Conservation (phyloP, 1,140 invertebrate species). For the Drosophila tropicalis region DNA sequence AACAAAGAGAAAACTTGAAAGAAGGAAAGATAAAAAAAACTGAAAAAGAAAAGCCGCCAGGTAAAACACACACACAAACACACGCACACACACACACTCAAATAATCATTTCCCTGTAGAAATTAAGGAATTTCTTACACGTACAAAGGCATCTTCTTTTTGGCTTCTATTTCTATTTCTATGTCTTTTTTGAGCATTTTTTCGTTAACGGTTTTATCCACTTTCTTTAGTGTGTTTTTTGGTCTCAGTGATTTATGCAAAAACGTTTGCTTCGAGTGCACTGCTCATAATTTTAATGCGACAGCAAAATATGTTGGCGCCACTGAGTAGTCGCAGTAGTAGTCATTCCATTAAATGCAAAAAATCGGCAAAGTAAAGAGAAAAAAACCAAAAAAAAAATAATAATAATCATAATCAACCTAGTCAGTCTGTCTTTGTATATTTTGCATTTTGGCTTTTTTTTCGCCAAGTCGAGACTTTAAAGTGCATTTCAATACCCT, state of each 20-base stretch:
- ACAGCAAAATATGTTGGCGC: slow-evolving; percentile 78
- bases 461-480: background rate
- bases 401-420: background rate
- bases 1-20: too few relatives aligned
- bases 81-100: slow-evolving; percentile 1
- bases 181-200: background rate
- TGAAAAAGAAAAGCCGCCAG: slow-evolving; percentile 51
- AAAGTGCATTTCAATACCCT: too few relatives aligned
- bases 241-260: slow-evolving; percentile 63
- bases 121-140: slow-evolving; percentile 75
- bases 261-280: slow-evolving; percentile 49
- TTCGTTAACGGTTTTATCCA: slow-evolving; percentile 38
- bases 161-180: slow-evolving; percentile 10
- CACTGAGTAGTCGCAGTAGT: slow-evolving; percentile 33
- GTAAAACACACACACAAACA: slow-evolving; percentile 49
- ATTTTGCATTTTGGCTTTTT: slow-evolving; percentile 47
- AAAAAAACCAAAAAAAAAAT: slow-evolving; percentile 7
- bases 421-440: slow-evolving; percentile 16
- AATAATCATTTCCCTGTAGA: slow-evolving; percentile 31
- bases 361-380: slow-evolving; percentile 32
- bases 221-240: slow-evolving; percentile 31
- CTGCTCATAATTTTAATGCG: slow-evolving; percentile 74
- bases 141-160: slow-evolving; percentile 44
- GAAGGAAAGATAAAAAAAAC: background rate
- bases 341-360: slow-evolving; percentile 60